Evolutionary conservation across 1,140 invertebrate genomes (phyloP).

Genomic region (Schlechtendalia chinensis): DNA sequence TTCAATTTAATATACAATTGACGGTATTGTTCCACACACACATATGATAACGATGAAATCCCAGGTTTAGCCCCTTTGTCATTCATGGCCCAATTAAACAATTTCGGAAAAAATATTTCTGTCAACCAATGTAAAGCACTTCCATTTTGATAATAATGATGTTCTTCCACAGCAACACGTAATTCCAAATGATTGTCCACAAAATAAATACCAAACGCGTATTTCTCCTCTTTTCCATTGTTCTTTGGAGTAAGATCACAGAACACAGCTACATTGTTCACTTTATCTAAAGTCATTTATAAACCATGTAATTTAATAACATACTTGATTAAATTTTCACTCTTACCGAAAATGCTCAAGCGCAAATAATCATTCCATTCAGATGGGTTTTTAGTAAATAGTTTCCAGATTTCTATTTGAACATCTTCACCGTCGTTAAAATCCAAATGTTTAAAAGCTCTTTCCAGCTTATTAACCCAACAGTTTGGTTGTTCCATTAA

Average conservation of each 20-base stretch:
- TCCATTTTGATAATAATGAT: no score
- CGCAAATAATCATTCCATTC: constrained; percentile 32
- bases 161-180: background rate
- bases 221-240: background rate
- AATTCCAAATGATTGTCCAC: background rate
- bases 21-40: constrained; percentile 71
- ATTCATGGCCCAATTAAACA: constrained; percentile 66
- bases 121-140: constrained; percentile 55
- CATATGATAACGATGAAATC: constrained; percentile 66
- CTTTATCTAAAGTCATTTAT: background rate
- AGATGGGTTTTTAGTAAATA: constrained; percentile 11
- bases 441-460: background rate
- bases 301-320: background rate
- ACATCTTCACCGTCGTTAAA: background rate
- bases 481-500: background rate
- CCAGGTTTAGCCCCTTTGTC: constrained; percentile 54
- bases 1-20: constrained; percentile 74
- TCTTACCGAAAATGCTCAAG: constrained; percentile 21
- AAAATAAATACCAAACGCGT: constrained; percentile 19
- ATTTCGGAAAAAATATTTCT: constrained; percentile 61
- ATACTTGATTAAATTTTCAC: background rate
- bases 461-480: background rate
- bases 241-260: constrained; percentile 6
- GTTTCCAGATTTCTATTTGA: constrained; percentile 26
- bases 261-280: background rate